phyloP scores from a whole-genome alignment of 2,888 invertebrate species.

The Ochropacha duplaris region DNA sequence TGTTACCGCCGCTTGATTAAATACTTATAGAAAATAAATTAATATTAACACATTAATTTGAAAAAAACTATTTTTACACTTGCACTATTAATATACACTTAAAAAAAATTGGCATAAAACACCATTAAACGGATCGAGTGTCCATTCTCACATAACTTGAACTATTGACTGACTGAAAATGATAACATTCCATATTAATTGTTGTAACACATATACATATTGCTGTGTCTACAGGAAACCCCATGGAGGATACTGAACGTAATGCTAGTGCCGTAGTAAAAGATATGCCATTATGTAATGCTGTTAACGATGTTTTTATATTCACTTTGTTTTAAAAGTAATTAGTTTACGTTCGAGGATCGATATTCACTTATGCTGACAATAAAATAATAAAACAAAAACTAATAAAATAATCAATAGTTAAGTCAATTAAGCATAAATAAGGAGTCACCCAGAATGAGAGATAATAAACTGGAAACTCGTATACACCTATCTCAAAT shows the following conservation, averaged over 20 bases:
- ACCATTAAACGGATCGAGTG: slow-evolving; percentile 17
- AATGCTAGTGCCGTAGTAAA: slow-evolving; percentile 31
- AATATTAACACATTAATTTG: too few species aligned
- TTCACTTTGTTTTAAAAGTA: background rate
- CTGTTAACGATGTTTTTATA: background rate
- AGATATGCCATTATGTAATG: slow-evolving; percentile 20
- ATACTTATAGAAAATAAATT: too few species aligned
- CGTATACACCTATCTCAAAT: too few species aligned
- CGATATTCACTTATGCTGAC: too few species aligned
- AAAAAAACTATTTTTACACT: too few species aligned
- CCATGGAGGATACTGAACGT: slow-evolving; percentile 44
- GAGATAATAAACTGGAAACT: too few species aligned
- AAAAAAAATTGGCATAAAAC: background rate
- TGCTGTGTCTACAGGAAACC: slow-evolving; percentile 44
- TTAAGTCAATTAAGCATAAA: too few species aligned
- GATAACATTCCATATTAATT: slow-evolving; percentile 62
- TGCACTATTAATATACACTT: background rate
- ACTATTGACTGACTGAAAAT: slow-evolving; percentile 60
- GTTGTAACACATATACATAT: slow-evolving; percentile 24
- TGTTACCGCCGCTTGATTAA: too few species aligned
- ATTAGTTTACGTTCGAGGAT: background rate
- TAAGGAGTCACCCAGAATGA: too few species aligned
- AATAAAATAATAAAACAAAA: too few species aligned
- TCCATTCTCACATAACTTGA: slow-evolving; percentile 43
- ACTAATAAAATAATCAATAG: too few species aligned